Base-by-base conservation (phyloP, 2,888 invertebrate genomes). In the Pterobdella sp. region DNA sequence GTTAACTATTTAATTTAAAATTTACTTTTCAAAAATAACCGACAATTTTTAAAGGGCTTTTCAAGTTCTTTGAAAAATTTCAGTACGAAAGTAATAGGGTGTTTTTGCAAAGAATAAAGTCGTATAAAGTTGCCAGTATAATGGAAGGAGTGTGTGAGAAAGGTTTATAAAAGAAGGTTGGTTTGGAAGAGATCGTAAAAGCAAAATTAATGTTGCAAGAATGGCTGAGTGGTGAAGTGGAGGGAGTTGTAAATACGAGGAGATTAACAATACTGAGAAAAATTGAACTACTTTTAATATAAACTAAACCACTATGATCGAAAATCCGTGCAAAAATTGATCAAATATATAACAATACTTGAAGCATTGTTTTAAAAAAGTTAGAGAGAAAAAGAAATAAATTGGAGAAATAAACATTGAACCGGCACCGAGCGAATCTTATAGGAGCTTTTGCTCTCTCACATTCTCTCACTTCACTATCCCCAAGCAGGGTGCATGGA, bases 391-490 rank as follows among this genome's bases (percentile, higher is more conserved):
- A n/a, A 3, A 56, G 26, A 26, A 56, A 56, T 56, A 56, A 56
- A 56, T 56, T 56, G 60, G 10, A 56, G 60, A 22, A 56, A 56
- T 56, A 56, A 56, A 56, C 60, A 56, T 56, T 56, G 60, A 56
- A 56, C 60, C 60, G 60, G 60, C 60, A 56, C 60, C 26, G 60
- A 26, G 60, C 60, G 60, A 56, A 56, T 56, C 60, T 56, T n/a
- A 56, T 56, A 56, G 18, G 60, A 56, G 60, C 60, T 56, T 56
- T 56, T 56, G 18, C 60, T 22, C 60, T 56, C 60, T 56, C 60
- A 3, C 7, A 26, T 26, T 3, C n/a, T n/a, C n/a, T 56, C 60
- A 26, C 60, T 56, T 26, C n/a, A 26, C 26, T 56, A 56, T 56
- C 60, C 60, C n/a, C n/a, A 56, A 26, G 10, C 60, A 26, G n/a